Evolutionary conservation across 1,140 invertebrate species (phyloP), one percentile per base, ranked within the genome.

Genomic region (Bombus sibiricus): DNA sequence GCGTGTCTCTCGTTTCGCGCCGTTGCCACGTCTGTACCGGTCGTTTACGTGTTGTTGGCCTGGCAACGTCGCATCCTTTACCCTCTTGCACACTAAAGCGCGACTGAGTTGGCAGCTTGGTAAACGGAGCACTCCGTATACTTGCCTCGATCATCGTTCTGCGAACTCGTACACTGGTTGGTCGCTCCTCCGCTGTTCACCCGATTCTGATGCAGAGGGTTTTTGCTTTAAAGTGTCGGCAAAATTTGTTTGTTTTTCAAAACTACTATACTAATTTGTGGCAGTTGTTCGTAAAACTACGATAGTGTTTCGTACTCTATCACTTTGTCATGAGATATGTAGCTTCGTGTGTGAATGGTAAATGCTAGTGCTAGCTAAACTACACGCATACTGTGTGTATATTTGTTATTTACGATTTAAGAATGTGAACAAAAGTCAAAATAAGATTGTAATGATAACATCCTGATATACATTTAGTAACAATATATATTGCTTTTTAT

Each of bases 51-150:
- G 73, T 72, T 59, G 76, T 32, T 76, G 73, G 57, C 59, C 22
- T 28, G 89, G 79, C 86, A 91, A 88, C 85, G 83, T 85, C 83
- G 88, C 88, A 89, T 87, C 85, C 87, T 82, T 83, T 83, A 43
- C 57, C 81, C 76, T 89, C 86, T 59, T 74, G 69, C 79, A 76
- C 79, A 37, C 77, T 66, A n/a, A 89, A 88, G 41, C 69, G 32
- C 69, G 32, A 88, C 79, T 72, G 86, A 87, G 81, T 74, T 75
- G 71, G 85, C 81, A 72, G 81, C 85, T 74, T 71, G 73, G 81
- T 78, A 83, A 84, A 86, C 85, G 85, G 53, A 83, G 2, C 80
- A 71, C 81, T 83, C 47, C 66, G 81, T 86, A 80, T 80, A 81
- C 85, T 83, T 75, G 85, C 73, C 47, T 78, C 81, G 85, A 83